Evolutionary conservation across 2,888 invertebrate species (phyloP), one percentile per base, ranked within the genome.

Genomic region (Meloe dianella): DNA sequence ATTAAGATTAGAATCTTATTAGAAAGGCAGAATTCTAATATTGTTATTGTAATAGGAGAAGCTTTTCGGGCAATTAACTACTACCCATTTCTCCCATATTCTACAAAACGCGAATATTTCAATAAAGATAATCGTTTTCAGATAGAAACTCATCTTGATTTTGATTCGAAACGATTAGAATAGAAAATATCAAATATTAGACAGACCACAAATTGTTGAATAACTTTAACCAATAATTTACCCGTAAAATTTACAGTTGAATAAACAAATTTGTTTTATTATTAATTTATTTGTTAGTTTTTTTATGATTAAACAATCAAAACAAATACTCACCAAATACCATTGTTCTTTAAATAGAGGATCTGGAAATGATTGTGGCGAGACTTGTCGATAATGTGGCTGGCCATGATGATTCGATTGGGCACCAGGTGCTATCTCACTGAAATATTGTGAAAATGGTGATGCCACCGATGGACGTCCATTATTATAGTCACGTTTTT

Each of bases 311-410:
- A n/a, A n/a, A 41, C 7, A 41, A 41, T 17, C 17, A n/a, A 41
- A 41, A 41, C 5, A 10, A 17, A 22, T 3, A 91, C 97, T 91
- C 85, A 97, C 97, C 92, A 98, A 86, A 82, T 98, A 98, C 98
- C 97, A 98, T 87, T 97, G 96, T 83, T 97, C 95, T 80, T 93
- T 92, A 88, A 92, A 98, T 75, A 96, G 88, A 14, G 96, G 96
- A 85, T 97, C 97, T 14, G 94, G 91, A 84, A 96, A 96, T 75
- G 90, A 85, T 79, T 67, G 63, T 10, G 75, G 67, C 2, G 77
- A 68, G 82, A 75, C 85, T 79, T 73, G 80, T 56, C 83, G 72
- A 83, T 85, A 73, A 83, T 83, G 77, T 81, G 88, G 66, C 83
- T 80, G 67, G 81, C 85, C 73, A 82, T 76, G 82, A 14, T 57